A percentile compares a stretch with the other conserved stretches of the same genome.
These are phyloP conservation scores for Strongylocentrotus purpuratus DNA, from an alignment of 35 echinoderm and acorn worm species.

Conservation along the genomic window DNA sequence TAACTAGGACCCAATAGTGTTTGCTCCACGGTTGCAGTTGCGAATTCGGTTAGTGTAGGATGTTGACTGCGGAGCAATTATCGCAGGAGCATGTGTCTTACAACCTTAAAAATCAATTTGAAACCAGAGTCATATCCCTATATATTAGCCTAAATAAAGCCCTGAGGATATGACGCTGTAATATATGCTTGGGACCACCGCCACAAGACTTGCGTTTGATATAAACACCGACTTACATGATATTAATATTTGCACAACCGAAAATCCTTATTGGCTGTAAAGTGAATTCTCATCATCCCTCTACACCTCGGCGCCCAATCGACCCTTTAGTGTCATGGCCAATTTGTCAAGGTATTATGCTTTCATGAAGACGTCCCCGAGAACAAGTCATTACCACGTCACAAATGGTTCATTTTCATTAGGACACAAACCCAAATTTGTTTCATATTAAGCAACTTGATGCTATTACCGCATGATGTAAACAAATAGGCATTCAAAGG, in stretches of 20 bases:
- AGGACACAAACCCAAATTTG: not conserved
- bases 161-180: too few species aligned
- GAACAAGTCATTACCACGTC: not conserved
- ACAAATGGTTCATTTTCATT: not conserved
- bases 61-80: too few species aligned
- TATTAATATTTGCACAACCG: slow-evolving; percentile 1
- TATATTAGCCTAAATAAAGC: too few species aligned
- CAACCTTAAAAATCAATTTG: too few species aligned
- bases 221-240: not conserved
- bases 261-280: not conserved
- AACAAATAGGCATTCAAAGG: not conserved
- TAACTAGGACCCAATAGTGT: too few species aligned
- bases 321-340: not conserved
- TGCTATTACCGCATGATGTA: not conserved
- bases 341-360: not conserved
- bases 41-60: too few species aligned
- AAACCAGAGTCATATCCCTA: too few species aligned
- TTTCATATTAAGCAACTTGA: not conserved
- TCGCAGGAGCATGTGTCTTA: too few species aligned
- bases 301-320: not conserved
- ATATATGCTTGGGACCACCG: not conserved
- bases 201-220: not conserved
- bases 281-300: not conserved
- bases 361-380: not conserved
- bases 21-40: too few species aligned